Evolutionary conservation across 2,797 vertebrate species (phyloP), one percentile per base, ranked within the genome.

Genomic region (Malurus splendens): DNA sequence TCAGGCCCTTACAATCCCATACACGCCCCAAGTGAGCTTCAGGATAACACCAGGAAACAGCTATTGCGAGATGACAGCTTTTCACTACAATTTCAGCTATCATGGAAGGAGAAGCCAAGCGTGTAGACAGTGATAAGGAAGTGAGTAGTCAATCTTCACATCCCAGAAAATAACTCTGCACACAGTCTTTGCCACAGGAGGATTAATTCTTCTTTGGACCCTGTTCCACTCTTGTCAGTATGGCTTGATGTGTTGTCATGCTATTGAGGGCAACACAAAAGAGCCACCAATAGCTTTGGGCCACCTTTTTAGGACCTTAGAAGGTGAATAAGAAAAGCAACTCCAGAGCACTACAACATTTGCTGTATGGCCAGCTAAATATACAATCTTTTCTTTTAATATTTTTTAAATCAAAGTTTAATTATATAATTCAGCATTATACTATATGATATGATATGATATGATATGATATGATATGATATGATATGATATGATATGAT

Each of bases 381-480:
- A 54, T 2, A 36, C 0, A 41, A 18, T 23, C 0, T 56, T 47
- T 38, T 5, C 4, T 14, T 33, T 0, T 28, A 6, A 2, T 16
- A 16, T 60, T 54, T 39, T 30, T 9, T 0, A 3, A 36, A 38
- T 28, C 20, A 11, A 18, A 9, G 0, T 61, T 83, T 59, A 6
- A 48, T 44, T 14, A 9, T 14, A 18, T 36, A 0, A 25, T 54
- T 74, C 6, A 32, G 4, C 60, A 23, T 60, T 64, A 24, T 25
- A 38, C 60, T 55, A 22, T 56, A 16, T 59, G 64, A 27, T 18
- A 51, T 80, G 36, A 36, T 38, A 30, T 7, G 7, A 22, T 54
- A 41, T 60, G 41, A 18, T 50, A 55, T 42, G 42, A 10, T 44
- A 24, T 64, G 36, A 36, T 45, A 9, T 45, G 15, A 57, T 38